These are phyloP conservation scores for Rhinogobio ventralis DNA, from an alignment of 2,797 vertebrate genomes.

Conservation along the genomic window DNA sequence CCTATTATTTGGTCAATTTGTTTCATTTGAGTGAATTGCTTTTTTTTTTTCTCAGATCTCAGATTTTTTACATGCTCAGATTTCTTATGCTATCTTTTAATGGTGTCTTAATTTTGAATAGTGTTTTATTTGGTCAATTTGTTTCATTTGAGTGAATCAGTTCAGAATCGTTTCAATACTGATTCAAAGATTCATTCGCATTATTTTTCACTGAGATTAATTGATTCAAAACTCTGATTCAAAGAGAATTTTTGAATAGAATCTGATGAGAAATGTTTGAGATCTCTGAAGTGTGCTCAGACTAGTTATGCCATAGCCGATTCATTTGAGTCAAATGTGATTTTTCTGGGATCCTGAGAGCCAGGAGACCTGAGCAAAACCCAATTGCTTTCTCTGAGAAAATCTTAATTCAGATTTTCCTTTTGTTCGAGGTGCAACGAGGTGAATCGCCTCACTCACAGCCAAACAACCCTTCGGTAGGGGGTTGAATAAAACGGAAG, in stretches of 20 bases:
- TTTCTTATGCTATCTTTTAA: too few species aligned
- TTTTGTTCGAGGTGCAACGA: background rate
- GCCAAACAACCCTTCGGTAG: background rate
- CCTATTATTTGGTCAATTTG: too few species aligned
- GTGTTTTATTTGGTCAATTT: too few species aligned
- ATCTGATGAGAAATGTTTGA: background rate
- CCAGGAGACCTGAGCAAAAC: background rate
- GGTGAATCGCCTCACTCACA: background rate
- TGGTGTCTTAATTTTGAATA: too few species aligned
- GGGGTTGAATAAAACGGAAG: slow-evolving; percentile 55
- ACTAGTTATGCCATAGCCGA: too few species aligned
- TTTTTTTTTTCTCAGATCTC: too few species aligned
- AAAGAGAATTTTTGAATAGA: background rate
- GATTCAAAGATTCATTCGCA: background rate
- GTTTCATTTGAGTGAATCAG: too few species aligned
- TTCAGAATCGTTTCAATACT: background rate
- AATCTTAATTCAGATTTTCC: background rate
- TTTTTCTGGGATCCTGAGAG: background rate
- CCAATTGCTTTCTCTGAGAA: background rate
- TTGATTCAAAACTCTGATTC: background rate
- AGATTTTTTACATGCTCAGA: too few species aligned
- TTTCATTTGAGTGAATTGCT: too few species aligned
- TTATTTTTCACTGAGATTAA: background rate
- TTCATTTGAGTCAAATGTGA: background rate
- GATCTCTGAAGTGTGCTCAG: too few species aligned